Percentiles rank a stretch among this genome's conserved stretches.
These are phyloP conservation scores for Aselliscus stoliczkanus DNA, from an alignment of 2,797 vertebrate species.

Conservation along the genomic window DNA sequence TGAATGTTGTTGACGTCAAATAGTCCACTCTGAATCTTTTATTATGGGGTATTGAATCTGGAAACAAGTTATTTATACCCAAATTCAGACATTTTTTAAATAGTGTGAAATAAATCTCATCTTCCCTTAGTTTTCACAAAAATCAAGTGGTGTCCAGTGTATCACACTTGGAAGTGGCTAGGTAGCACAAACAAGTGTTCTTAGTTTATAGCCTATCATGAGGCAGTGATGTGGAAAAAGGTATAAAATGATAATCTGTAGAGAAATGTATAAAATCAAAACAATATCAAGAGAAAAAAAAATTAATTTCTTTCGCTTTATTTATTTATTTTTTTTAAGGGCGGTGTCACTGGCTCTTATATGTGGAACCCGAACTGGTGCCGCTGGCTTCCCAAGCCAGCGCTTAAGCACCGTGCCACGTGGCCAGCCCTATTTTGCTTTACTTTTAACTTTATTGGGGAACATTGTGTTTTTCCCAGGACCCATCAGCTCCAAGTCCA, in stretches of 20 bases:
- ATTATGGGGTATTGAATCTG: background rate
- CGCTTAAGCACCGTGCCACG: no score
- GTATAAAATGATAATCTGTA: background rate
- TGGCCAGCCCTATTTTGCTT: no score
- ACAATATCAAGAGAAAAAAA: background rate
- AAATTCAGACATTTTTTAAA: background rate
- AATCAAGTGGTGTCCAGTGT: background rate
- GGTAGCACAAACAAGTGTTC: background rate
- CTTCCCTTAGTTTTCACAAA: background rate
- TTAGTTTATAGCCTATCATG: background rate
- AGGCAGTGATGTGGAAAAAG: background rate
- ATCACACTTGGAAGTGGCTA: background rate
- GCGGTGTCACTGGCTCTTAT: no score
- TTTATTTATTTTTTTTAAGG: no score
- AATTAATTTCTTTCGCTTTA: no score
- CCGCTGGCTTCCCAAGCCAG: no score
- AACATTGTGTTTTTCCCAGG: no score
- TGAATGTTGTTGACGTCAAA: background rate
- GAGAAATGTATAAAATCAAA: background rate
- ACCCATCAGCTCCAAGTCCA: no score
- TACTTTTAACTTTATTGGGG: no score
- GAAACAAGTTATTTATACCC: slow-evolving; percentile 5
- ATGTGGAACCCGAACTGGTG: no score
- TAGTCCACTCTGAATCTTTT: background rate
- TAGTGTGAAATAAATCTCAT: background rate